Percentiles rank a stretch among this genome's conserved stretches.
Evolutionary conservation across 2,797 vertebrate species (phyloP).

Genomic region (Sebastes vulpes): DNA sequence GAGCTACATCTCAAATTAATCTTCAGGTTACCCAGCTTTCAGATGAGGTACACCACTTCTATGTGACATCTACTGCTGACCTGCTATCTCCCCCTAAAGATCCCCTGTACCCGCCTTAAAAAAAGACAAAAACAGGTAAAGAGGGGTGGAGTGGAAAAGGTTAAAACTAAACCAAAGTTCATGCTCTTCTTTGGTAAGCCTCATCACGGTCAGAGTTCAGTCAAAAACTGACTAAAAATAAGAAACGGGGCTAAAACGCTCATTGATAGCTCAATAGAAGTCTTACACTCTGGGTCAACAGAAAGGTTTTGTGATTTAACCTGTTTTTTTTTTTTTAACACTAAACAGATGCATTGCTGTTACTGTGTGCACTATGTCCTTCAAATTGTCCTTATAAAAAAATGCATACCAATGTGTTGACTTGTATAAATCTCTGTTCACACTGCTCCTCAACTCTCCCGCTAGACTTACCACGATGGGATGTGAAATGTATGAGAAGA

Average conservation of each 20-base stretch:
- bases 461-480: constrained; percentile 13
- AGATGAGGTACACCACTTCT: no score
- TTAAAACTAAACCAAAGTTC: no score
- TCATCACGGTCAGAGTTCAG: not conserved
- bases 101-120: no score
- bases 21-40: no score
- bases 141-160: no score
- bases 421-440: constrained; percentile 33
- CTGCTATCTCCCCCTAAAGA: no score
- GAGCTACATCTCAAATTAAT: no score
- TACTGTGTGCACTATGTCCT: not conserved
- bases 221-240: not conserved
- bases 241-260: not conserved
- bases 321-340: not conserved
- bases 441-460: constrained; percentile 11
- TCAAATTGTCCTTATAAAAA: not conserved
- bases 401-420: constrained; percentile 10
- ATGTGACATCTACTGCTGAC: no score
- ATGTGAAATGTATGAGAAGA: constrained; percentile 24
- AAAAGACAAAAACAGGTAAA: no score
- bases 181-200: not conserved
- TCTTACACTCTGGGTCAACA: not conserved
- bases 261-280: not conserved
- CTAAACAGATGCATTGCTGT: constrained; percentile 7
- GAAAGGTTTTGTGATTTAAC: not conserved